Conservation (phyloP, 2,888 invertebrate genomes). For the Ophioninae sp. region DNA sequence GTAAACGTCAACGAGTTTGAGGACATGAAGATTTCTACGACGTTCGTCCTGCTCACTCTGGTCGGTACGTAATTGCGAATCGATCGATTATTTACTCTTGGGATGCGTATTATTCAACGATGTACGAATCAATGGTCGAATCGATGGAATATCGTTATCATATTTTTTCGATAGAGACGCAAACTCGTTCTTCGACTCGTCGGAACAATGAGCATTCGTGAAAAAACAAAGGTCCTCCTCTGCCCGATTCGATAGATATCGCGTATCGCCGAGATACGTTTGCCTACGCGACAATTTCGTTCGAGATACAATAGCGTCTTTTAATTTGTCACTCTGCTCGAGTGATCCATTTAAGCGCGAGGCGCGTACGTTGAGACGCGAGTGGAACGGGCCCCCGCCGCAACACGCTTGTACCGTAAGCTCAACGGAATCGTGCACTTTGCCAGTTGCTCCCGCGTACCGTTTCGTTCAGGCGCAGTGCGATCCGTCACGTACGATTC, state of each 20-base stretch:
- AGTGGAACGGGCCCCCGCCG: constrained; percentile 50
- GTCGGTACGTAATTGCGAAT: constrained; percentile 73
- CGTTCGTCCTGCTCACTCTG: constrained; percentile 75
- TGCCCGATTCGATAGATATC: too few relatives aligned
- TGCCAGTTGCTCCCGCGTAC: constrained; percentile 22
- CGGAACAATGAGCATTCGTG: background rate
- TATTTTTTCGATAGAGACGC: background rate
- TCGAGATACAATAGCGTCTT: background rate
- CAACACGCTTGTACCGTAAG: constrained; percentile 53
- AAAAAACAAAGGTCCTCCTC: background rate
- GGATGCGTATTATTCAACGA: background rate
- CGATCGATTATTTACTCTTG: background rate
- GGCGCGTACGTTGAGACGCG: constrained; percentile 30
- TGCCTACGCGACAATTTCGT: background rate
- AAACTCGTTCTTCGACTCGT: background rate
- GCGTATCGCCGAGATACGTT: background rate
- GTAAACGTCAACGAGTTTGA: constrained; percentile 39
- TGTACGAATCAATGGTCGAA: background rate
- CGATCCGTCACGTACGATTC: background rate
- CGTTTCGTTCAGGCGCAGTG: background rate
- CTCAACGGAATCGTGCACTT: constrained; percentile 29
- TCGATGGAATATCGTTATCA: background rate
- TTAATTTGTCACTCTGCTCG: constrained; percentile 1
- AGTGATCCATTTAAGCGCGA: constrained; percentile 25
- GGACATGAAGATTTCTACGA: constrained; percentile 76